Base-by-base conservation (phyloP, 2,797 vertebrate genomes). In the Notolepis coatsorum region DNA sequence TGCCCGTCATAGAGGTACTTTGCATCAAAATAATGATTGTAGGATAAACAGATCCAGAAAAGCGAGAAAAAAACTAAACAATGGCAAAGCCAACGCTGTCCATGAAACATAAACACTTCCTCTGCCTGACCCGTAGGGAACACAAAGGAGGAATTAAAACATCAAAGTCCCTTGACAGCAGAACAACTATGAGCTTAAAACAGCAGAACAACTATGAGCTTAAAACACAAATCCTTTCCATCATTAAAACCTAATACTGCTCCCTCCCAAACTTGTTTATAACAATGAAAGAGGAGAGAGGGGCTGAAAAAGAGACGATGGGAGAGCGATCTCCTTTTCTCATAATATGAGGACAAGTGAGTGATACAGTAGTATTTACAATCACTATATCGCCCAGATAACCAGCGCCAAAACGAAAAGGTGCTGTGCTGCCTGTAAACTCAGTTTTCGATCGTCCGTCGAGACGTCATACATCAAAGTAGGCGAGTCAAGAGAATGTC, bases 91-190 rank as follows among this genome's bases (percentile, higher is more conserved):
- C 12, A 12, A 39, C n/a, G n/a, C 45, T 47, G 65, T 78, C 62
- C 52, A 23, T 38, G 61, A 73, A 65, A 65, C 21, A 46, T 65
- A 65, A 75, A 77, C 71, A 67, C 41, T 63, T 78, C 66, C 60
- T 77, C 57, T 5, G 27, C 15, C 1, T n/a, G 7, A 21, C 30
- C 55, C 5, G 21, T 17, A 31, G 37, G 27, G 7, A 50, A 58
- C 72, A 68, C 73, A 75, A 71, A 62, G 39, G 46, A 68, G 39
- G 69, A 69, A 41, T 75, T 70, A 53, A 68, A 65, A 72, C 69
- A 25, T 7, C 61, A 72, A 72, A 43, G 49, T 48, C 45, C 27
- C 52, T 5, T 24, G 60, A 73, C 62, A 48, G 18, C 1, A 55
- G 41, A 76, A 74, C 63, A 79, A 82, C n/a, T 68, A 51, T n/a